Evolutionary conservation across 2,797 vertebrate genomes (phyloP).

Genomic region (Onychomys torridus): DNA sequence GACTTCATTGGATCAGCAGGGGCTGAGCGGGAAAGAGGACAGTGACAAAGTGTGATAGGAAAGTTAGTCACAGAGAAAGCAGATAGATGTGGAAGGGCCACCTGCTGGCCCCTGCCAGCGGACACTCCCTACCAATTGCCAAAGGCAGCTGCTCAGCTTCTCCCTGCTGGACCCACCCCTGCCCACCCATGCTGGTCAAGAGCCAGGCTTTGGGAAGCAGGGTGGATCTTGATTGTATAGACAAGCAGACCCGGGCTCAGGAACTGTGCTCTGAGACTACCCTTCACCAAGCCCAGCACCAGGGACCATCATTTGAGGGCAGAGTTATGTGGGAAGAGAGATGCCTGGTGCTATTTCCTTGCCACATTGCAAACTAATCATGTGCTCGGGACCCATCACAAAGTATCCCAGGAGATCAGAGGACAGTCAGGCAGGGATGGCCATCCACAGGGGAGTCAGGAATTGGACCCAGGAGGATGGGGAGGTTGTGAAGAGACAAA

Average conservation of each 20-base stretch:
- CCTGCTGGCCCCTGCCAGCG: neutral
- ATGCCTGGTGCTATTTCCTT: neutral
- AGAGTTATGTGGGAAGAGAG: slow-evolving; percentile 27
- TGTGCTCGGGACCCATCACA: neutral
- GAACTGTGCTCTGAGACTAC: slow-evolving; percentile 18
- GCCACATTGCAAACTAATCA: neutral
- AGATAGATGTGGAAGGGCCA: neutral
- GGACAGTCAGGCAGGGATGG: neutral
- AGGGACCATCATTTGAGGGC: neutral
- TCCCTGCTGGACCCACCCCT: slow-evolving; percentile 15
- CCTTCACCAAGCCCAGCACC: neutral
- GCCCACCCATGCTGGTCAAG: neutral
- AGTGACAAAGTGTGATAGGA: neutral
- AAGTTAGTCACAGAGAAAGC: neutral
- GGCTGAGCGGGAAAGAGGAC: slow-evolving; percentile 3
- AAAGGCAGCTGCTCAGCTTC: slow-evolving; percentile 42
- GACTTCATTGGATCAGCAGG: neutral
- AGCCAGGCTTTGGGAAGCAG: slow-evolving; percentile 52
- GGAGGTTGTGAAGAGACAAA: slow-evolving; percentile 38
- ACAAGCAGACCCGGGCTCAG: slow-evolving; percentile 19
- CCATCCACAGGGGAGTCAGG: neutral
- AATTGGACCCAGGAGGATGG: neutral
- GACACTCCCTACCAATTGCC: slow-evolving; percentile 4
- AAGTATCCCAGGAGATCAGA: slow-evolving; percentile 11
- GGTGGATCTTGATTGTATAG: neutral